Percentiles rank a stretch among this genome's conserved stretches.
Conservation (phyloP, 1,140 invertebrate genomes). For the Temnothorax curvispinosus region DNA sequence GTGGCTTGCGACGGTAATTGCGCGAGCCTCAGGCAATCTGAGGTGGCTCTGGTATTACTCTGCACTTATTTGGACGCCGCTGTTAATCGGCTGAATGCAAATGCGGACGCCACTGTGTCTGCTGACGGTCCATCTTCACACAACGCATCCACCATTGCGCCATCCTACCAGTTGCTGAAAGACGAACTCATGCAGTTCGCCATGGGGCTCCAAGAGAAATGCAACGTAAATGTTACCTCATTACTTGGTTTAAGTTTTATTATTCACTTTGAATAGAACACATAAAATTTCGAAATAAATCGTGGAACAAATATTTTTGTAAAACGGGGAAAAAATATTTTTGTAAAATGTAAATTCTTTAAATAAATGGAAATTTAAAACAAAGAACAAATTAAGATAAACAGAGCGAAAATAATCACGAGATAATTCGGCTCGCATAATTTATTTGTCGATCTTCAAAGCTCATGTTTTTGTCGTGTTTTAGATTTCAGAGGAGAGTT, state of each 20-base stretch:
- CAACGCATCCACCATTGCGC: constrained; percentile 62
- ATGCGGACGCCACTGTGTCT: constrained; percentile 57
- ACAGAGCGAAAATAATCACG: not conserved
- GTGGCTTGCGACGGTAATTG: constrained; percentile 90
- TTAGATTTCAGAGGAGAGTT: constrained; percentile 89
- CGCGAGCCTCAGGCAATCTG: constrained; percentile 88
- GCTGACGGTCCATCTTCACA: constrained; percentile 71
- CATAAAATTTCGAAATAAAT: constrained; percentile 34
- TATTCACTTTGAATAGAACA: not conserved
- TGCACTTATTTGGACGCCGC: constrained; percentile 88
- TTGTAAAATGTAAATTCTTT: not conserved
- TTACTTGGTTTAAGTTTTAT: not conserved
- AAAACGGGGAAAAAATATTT: not conserved
- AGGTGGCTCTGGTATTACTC: constrained; percentile 90
- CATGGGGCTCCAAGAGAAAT: constrained; percentile 87
- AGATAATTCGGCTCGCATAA: not conserved
- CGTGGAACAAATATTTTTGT: not conserved
- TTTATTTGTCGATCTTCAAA: constrained; percentile 56
- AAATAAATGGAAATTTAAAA: not conserved
- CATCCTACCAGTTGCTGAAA: constrained; percentile 82
- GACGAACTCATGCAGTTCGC: constrained; percentile 86
- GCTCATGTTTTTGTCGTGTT: constrained; percentile 67
- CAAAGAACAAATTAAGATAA: not conserved
- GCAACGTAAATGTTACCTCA: constrained; percentile 85
- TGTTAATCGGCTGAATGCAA: constrained; percentile 77